phyloP scores from a whole-genome alignment of 2,113 vertebrate genomes.

The Pluvialis apricaria region DNA sequence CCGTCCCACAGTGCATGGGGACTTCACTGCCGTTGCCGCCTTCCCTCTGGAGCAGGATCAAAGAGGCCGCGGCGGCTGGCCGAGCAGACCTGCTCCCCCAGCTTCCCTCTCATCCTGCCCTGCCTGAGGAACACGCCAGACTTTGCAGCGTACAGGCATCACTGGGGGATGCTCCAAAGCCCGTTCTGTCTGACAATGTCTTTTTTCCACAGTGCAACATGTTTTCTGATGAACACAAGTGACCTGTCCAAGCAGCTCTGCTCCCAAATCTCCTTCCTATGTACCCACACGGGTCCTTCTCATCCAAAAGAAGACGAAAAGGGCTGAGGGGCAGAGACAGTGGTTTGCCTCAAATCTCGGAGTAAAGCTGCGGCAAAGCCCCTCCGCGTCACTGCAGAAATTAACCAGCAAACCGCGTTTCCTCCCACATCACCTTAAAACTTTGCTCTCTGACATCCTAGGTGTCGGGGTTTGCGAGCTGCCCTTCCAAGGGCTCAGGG shows the following conservation, averaged over 20 bases:
- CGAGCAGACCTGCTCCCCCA: not conserved
- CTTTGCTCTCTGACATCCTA: accelerated
- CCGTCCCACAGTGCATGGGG: accelerated
- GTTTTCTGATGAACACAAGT: not conserved
- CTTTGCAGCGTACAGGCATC: accelerated
- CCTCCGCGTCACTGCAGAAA: not conserved
- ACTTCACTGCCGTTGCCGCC: accelerated
- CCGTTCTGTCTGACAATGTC: accelerated
- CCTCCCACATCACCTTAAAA: not conserved
- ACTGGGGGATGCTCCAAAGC: accelerated
- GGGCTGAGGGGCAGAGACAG: accelerated
- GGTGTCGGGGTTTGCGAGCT: not conserved
- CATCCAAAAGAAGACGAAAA: not conserved
- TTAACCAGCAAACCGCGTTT: not conserved
- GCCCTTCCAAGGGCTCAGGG: not conserved
- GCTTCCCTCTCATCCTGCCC: not conserved
- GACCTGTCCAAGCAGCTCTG: not conserved
- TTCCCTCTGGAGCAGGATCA: not conserved
- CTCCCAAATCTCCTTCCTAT: not conserved
- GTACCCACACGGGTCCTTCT: accelerated
- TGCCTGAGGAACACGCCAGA: accelerated
- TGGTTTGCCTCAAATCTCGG: not conserved
- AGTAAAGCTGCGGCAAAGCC: not conserved
- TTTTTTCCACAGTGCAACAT: accelerated
- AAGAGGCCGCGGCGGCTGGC: not conserved